These are phyloP conservation scores for Phyto melanocephala DNA, from an alignment of 2,888 invertebrate genomes.

Conservation along the genomic window DNA sequence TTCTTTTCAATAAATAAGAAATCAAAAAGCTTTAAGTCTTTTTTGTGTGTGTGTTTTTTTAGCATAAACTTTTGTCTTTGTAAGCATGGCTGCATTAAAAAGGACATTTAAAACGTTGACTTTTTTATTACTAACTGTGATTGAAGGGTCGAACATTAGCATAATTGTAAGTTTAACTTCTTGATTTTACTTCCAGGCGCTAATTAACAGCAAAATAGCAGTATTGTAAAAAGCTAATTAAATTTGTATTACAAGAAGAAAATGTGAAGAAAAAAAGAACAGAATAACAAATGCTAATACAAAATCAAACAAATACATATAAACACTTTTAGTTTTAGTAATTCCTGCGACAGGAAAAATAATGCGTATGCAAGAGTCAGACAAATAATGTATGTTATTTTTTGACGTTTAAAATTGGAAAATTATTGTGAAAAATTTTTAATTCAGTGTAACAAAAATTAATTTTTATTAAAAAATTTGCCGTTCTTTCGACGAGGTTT, in stretches of 20 bases:
- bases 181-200: conserved; percentile 32
- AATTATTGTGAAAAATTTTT: too few species aligned
- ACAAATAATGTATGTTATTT: too few species aligned
- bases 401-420: too few species aligned
- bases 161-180: conserved; percentile 31
- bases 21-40: conserved; percentile 27
- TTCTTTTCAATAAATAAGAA: conserved; percentile 44
- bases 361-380: too few species aligned
- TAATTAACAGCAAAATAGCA: conserved; percentile 46
- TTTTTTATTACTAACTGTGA: background rate
- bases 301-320: too few species aligned
- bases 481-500: too few species aligned
- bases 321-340: too few species aligned
- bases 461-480: too few species aligned
- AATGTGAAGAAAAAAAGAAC: background rate
- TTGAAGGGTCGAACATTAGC: conserved; percentile 57
- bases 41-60: background rate
- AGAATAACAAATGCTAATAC: too few species aligned
- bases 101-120: background rate
- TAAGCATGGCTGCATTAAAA: background rate
- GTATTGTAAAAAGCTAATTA: conserved; percentile 24
- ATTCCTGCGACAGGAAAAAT: too few species aligned
- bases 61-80: conserved; percentile 4
- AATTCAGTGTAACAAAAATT: too few species aligned
- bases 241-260: background rate